A percentile compares a stretch with the other conserved stretches of the same genome.
These are phyloP conservation scores for Pollachius pollachius DNA, from an alignment of 2,113 vertebrate genomes.

Conservation along the genomic window DNA sequence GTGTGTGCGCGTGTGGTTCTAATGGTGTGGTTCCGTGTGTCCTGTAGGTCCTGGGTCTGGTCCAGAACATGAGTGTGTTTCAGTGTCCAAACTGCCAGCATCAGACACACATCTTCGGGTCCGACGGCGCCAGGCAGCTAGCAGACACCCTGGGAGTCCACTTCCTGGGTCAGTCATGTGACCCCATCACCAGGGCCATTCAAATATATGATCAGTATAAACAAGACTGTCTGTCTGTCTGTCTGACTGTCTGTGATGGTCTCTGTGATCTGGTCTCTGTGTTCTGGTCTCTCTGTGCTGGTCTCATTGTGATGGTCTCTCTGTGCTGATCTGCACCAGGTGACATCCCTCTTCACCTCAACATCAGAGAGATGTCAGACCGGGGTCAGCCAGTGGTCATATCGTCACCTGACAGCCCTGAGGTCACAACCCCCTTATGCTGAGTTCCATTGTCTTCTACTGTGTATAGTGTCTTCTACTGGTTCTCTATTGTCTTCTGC, in stretches of 20 bases:
- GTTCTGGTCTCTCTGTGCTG: no score
- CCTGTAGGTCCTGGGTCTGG: constrained; percentile 88
- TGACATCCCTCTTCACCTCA: constrained; percentile 90
- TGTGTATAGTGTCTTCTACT: background rate
- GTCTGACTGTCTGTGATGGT: no score
- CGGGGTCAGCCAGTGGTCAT: constrained; percentile 87
- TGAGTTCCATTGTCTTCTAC: background rate
- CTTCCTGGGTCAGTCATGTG: constrained; percentile 79
- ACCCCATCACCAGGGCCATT: background rate
- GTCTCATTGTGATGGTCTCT: no score
- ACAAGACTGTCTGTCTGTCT: no score
- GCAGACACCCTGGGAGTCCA: constrained; percentile 80
- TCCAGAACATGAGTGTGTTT: constrained; percentile 99
- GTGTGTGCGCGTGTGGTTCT: no score
- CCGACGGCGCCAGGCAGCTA: constrained; percentile 82
- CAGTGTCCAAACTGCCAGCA: constrained; percentile 92
- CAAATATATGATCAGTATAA: background rate
- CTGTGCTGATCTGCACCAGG: constrained; percentile 65
- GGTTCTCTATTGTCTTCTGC: background rate
- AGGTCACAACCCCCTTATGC: constrained; percentile 69
- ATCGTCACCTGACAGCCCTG: constrained; percentile 85
- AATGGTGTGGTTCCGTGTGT: background rate
- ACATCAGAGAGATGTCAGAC: constrained; percentile 90
- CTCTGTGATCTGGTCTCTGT: no score
- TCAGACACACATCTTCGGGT: constrained; percentile 91